These are phyloP conservation scores for Nasua narica DNA, from an alignment of 2,797 vertebrate species.

Conservation along the genomic window DNA sequence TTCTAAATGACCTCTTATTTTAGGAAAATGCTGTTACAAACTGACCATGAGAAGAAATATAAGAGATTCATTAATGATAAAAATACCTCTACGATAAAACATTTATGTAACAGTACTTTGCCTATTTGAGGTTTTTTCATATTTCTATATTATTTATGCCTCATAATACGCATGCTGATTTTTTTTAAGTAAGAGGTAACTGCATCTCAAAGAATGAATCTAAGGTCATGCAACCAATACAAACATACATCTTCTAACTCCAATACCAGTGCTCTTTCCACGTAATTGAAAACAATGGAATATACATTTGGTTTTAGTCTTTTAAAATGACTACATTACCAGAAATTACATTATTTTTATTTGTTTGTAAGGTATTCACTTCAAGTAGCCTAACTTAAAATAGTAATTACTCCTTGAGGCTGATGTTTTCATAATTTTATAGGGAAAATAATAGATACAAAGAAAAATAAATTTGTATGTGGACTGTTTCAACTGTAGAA, in stretches of 20 bases:
- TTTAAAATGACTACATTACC: constrained; percentile 3
- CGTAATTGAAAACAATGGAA: neutral
- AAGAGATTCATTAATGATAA: constrained; percentile 5
- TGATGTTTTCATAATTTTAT: constrained; percentile 28
- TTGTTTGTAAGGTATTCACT: constrained; percentile 24
- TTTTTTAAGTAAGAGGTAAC: neutral
- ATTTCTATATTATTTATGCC: constrained; percentile 39
- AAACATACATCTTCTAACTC: neutral
- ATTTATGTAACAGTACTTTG: neutral
- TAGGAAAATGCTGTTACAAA: neutral
- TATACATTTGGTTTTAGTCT: neutral
- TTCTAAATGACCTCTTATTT: neutral
- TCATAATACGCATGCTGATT: neutral
- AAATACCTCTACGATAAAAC: neutral
- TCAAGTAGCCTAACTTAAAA: neutral
- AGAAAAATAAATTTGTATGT: constrained; percentile 10
- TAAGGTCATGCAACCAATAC: neutral
- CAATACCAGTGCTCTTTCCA: neutral
- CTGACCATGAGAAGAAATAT: neutral
- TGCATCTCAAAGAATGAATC: neutral
- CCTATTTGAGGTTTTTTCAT: constrained; percentile 11
- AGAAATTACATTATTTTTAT: constrained; percentile 15
- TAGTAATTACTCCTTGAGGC: neutral
- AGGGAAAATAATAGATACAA: constrained; percentile 31
- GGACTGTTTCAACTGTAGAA: neutral